Base-by-base conservation (phyloP, 1,140 invertebrate genomes). In the Cyclina sinensis region DNA sequence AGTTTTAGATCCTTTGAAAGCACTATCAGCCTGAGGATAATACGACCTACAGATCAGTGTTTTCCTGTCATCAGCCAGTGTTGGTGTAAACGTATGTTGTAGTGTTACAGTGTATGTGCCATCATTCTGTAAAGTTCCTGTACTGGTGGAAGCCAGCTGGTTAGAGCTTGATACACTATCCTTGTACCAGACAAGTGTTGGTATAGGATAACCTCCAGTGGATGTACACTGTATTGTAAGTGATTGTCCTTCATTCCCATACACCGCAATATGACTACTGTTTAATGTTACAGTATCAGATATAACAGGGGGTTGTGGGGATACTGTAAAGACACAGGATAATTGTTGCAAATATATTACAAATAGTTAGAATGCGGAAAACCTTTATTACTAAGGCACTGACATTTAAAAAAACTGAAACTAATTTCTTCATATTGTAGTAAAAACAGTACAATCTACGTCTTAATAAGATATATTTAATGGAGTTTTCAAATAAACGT, bases 11-110 rank as follows among this genome's bases (percentile, higher is more conserved):
- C 59, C 59, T 21, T 7, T 65, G 59, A 11, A 65, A 9, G 9
- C 59, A 65, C 30, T 65, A 65, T 65, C 59, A n/a, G 59, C 59
- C 11, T 65, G 21, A 11, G 59, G 59, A 21, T 65, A 65, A 32
- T n/a, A 65, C 21, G 59, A 65, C 9, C 30, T 65, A 32, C 59
- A 65, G 7, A n/a, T 24, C 5, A 65, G n/a, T 65, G 30, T 7
- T 65, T 65, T 65, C 59, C 21, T 24, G 30, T 65, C 59, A 32
- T 65, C 59, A 7, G 9, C 5, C n/a, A n/a, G 5, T 65, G 59
- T n/a, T 21, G 11, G 21, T 65, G 59, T n/a, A 9, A 65, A 24
- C 9, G 59, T 65, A 21, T 65, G 30, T 32, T n/a, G 7, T 7
- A 65, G n/a, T n/a, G 59, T 32, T 5, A 65, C 59, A 24, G 59